Evolutionary conservation across 1,140 invertebrate genomes (phyloP), one percentile per base, ranked within the genome.

Genomic region (Eubasilissa regina): DNA sequence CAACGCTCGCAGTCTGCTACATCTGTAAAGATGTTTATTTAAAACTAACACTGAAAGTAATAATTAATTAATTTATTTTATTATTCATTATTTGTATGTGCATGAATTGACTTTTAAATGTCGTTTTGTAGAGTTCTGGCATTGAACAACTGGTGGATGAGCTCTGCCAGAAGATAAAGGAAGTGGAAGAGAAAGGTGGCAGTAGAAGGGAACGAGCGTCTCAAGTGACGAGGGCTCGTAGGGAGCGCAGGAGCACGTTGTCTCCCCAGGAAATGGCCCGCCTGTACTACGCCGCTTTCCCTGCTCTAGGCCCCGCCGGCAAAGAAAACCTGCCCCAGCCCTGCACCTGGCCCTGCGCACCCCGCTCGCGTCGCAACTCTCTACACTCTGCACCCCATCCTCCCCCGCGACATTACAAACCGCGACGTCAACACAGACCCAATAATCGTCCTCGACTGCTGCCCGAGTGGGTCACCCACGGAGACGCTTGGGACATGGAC

Each of bases 81-180:
- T 7, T 51, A 51, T 9, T 8, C 48, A 15, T 9, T 48, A 13
- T 15, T 51, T 51, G 25, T 35, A 35, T 35, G 25, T 35, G 6
- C 6, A 6, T 1, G 25, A 35, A 35, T 35, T 35, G 1, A 35
- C 25, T 6, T 35, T 6, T 35, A 35, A 35, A 35, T 35, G 1
- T 35, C 6, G 83, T 84, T 76, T 87, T 88, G 25, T 84, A 92
- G 91, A 89, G 88, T 83, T 88, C 86, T 86, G 90, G 88, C 80
- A 90, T 92, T 76, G 91, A 92, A 85, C 87, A 87, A 74, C 84
- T 92, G 51, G 89, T 92, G 19, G 91, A 92, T 84, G 91, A 92
- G 85, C 85, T 92, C 25, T 91, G 90, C 84, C 84, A 84, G 47
- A 91, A 90, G 83, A 83, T 92, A 56, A 87, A 87, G 76, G 84